Percentiles rank a stretch among this genome's conserved stretches.
These are phyloP conservation scores for Rutilus rutilus DNA, from an alignment of 2,113 vertebrate genomes.

Conservation along the genomic window DNA sequence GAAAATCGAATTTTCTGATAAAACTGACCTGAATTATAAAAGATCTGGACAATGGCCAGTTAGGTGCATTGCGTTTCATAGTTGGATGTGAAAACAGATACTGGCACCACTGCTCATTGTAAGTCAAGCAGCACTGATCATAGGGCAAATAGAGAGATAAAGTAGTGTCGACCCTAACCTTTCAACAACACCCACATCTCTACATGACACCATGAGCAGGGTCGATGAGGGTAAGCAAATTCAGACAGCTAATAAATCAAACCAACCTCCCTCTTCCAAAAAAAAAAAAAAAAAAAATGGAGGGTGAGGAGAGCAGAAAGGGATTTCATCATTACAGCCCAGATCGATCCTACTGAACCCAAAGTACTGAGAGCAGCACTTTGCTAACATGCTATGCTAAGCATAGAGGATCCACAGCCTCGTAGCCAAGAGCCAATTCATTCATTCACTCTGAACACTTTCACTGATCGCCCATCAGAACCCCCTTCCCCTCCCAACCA, in stretches of 20 bases:
- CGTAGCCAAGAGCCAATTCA: conserved; percentile 41
- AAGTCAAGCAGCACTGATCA: conserved; percentile 27
- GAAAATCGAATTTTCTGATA: neutral
- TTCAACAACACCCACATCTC: conserved; percentile 62
- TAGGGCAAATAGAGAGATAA: conserved; percentile 11
- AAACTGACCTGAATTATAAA: conserved; percentile 1
- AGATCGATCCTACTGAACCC: conserved; percentile 72
- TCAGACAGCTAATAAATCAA: conserved; percentile 80
- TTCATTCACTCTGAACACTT: conserved; percentile 26
- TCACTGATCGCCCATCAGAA: conserved; percentile 31
- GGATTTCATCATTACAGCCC: conserved; percentile 78
- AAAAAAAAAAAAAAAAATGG: conserved; percentile 60
- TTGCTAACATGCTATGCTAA: conserved; percentile 73
- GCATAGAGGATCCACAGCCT: conserved; percentile 61
- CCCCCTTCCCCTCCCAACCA: neutral
- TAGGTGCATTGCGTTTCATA: neutral
- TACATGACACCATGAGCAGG: conserved; percentile 63
- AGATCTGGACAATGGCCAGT: neutral
- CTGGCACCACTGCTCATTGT: conserved; percentile 12
- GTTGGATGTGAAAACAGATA: neutral
- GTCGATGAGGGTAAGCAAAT: conserved; percentile 76
- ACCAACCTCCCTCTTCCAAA: conserved; percentile 60
- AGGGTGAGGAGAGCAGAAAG: conserved; percentile 68
- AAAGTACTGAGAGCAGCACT: conserved; percentile 75
- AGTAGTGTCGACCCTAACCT: neutral